Evolutionary conservation across 2,888 invertebrate species (phyloP).

Genomic region (Acleris literana): DNA sequence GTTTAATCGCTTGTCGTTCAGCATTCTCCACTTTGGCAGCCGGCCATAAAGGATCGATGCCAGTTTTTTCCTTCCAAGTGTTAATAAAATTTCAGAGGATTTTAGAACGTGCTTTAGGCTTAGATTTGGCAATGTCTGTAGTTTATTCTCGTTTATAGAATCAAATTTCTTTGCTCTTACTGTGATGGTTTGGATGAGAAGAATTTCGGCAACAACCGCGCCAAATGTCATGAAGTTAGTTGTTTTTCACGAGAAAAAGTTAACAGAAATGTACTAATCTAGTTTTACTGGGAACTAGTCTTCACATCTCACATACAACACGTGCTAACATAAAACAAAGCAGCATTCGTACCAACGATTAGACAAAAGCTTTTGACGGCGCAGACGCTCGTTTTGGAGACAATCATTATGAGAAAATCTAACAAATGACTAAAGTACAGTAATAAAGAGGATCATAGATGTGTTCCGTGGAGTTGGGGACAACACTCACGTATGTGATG

Average conservation of each 20-base stretch:
- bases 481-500: conserved; percentile 81
- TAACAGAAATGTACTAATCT: conserved; percentile 15
- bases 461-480: conserved; percentile 77
- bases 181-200: not conserved
- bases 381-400: conserved; percentile 79
- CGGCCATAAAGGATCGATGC: conserved; percentile 29
- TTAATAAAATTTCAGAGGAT: conserved; percentile 47
- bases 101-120: conserved; percentile 41
- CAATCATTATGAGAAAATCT: conserved; percentile 84
- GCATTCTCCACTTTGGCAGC: conserved; percentile 28
- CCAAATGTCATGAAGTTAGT: not conserved
- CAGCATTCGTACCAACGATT: conserved; percentile 67
- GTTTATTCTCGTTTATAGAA: conserved; percentile 38
- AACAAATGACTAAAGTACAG: conserved; percentile 80
- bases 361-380: conserved; percentile 81
- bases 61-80: conserved; percentile 31
- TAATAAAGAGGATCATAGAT: conserved; percentile 84
- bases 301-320: conserved; percentile 35
- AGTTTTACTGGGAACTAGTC: conserved; percentile 35
- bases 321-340: conserved; percentile 41
- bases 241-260: not conserved
- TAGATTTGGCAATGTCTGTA: conserved; percentile 52
- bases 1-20: conserved; percentile 60
- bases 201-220: not conserved
- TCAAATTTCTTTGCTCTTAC: conserved; percentile 9